Conservation (phyloP, 64 coral and sea anemone species). For the Montipora foliosa region DNA sequence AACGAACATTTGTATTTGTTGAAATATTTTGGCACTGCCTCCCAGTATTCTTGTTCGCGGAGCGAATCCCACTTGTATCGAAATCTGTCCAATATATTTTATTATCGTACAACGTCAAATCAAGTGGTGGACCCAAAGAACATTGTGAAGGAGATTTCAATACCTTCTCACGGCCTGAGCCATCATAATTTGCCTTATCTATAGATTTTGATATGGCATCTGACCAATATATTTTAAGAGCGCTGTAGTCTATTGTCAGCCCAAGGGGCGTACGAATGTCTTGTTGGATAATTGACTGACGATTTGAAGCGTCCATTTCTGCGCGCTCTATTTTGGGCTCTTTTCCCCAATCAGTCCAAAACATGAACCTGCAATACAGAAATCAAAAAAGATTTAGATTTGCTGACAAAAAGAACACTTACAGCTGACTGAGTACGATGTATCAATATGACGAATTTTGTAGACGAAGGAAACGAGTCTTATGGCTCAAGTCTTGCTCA, state of each 20-base stretch:
- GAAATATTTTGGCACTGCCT: constrained; percentile 3
- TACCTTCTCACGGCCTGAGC: constrained; percentile 45
- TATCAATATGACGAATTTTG: no score
- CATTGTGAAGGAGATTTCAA: constrained; percentile 20
- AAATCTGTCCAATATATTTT: constrained; percentile 82
- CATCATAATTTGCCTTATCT: constrained; percentile 70
- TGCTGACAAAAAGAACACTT: no score
- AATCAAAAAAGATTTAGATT: no score
- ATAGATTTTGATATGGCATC: constrained; percentile 78
- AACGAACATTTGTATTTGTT: constrained; percentile 58
- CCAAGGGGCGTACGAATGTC: constrained; percentile 78
- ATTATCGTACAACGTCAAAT: constrained; percentile 54
- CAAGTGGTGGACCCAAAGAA: constrained; percentile 71
- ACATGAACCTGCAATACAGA: constrained; percentile 59
- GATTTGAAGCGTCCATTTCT: constrained; percentile 76
- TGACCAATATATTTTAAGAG: constrained; percentile 84
- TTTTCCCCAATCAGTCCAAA: constrained; percentile 89
- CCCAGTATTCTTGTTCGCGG: constrained; percentile 67
- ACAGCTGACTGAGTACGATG: no score
- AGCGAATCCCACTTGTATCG: constrained; percentile 44
- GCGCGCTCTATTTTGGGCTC: constrained; percentile 80
- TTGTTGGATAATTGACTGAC: constrained; percentile 51
- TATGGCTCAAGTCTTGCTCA: no score
- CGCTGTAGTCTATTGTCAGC: constrained; percentile 74
- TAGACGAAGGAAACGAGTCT: no score